These are phyloP conservation scores for Halictus ligatus DNA, from an alignment of 2,888 invertebrate species.

Conservation along the genomic window DNA sequence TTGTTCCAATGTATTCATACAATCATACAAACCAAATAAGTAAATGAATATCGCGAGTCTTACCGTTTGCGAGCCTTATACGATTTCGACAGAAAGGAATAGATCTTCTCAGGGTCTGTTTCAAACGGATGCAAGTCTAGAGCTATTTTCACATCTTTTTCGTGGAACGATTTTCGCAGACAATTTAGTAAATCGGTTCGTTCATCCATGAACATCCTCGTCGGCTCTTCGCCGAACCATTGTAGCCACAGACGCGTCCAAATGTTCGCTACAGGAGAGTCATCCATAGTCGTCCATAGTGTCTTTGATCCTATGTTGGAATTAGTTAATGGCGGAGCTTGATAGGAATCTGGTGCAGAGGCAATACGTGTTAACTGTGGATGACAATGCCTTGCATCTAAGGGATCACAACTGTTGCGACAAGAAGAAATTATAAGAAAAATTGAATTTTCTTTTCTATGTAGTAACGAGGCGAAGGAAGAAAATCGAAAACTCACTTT, in stretches of 20 bases:
- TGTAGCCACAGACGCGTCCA: too few relatives aligned
- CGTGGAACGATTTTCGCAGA: constrained; percentile 95
- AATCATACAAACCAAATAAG: constrained; percentile 33
- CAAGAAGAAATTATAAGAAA: background rate
- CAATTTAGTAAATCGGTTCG: constrained; percentile 93
- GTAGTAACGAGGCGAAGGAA: background rate
- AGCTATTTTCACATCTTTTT: constrained; percentile 94
- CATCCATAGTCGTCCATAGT: background rate
- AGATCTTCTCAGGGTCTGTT: constrained; percentile 37
- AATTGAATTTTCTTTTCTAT: background rate
- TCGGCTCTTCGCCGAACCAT: constrained; percentile 48
- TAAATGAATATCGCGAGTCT: background rate
- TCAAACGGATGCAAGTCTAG: constrained; percentile 96
- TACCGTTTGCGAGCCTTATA: constrained; percentile 19
- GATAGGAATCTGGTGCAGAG: constrained; percentile 89
- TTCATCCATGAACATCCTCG: constrained; percentile 86
- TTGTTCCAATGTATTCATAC: constrained; percentile 10
- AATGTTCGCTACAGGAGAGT: too few relatives aligned
- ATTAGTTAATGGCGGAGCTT: constrained; percentile 85
- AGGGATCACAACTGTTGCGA: constrained; percentile 77
- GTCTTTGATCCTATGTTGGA: constrained; percentile 55
- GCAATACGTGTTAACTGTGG: constrained; percentile 90
- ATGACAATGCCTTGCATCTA: constrained; percentile 68
- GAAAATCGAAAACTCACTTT: constrained; percentile 66
- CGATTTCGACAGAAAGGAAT: constrained; percentile 19